Evolutionary conservation across 2,113 vertebrate genomes (phyloP), one percentile per base, ranked within the genome.

Genomic region (Paedocypris sp.): DNA sequence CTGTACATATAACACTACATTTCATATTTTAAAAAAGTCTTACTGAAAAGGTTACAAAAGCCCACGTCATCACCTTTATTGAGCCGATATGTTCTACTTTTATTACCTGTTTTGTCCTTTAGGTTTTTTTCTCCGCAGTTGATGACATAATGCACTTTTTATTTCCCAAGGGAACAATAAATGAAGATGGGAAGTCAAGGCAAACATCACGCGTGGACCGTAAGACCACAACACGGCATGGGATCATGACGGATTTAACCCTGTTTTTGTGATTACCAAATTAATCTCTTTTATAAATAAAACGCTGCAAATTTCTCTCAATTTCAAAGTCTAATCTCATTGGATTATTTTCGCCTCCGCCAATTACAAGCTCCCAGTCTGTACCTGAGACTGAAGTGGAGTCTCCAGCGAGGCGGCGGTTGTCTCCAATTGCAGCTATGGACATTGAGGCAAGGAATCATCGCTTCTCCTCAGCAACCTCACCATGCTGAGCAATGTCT

Each of bases 361-460:
- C n/a, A n/a, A n/a, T n/a, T n/a, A n/a, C n/a, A n/a, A n/a, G n/a
- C n/a, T n/a, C n/a, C 11, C 10, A 23, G 16, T 43, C 41, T 60
- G 32, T 10, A 25, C 23, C 20, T 32, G 46, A 28, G 50, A 18
- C 51, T 54, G 28, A 43, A 35, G 7, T 6, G 12, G 53, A 19
- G 68, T 46, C 47, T 70, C 4, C 31, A 33, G 46, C 13, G 39
- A 68, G 63, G 18, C 36, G 16, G 51, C 26, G 26, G 66, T 43
- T 61, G 50, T 66, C 48, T 18, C 73, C 80, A 67, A 73, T 85
- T 75, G 89, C 90, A 89, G 90, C 87, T 81, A 97, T 94, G 92
- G 81, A 89, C 81, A 64, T 84, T 85, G 86, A 84, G 81, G 83
- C 65, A 74, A 73, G 79, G 69, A 12, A 53, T 80, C 80, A 76